These are phyloP conservation scores for Battus philenor DNA, from an alignment of 1,140 invertebrate genomes.

Conservation along the genomic window DNA sequence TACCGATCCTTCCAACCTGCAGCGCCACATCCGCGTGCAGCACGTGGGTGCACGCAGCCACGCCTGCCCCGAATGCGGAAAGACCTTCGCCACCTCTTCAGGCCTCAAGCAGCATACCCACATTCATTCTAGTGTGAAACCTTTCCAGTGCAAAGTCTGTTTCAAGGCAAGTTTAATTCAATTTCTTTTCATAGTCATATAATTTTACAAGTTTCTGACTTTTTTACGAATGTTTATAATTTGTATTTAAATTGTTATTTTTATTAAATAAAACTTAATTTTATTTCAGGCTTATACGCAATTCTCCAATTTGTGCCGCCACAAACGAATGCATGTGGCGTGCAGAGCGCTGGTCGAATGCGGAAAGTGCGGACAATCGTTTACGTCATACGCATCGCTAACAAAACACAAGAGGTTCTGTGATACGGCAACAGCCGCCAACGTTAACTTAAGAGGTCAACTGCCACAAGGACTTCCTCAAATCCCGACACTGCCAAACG, in stretches of 20 bases:
- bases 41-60: conserved; percentile 95
- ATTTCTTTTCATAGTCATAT: too few relatives aligned
- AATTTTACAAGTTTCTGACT: too few relatives aligned
- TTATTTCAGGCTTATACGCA: conserved; percentile 96
- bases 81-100: conserved; percentile 97
- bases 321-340: conserved; percentile 98
- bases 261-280: too few relatives aligned
- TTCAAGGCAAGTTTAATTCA: conserved; percentile 81
- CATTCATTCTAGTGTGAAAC: conserved; percentile 99
- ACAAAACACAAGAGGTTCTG: conserved; percentile 91
- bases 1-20: conserved; percentile 96
- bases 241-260: too few relatives aligned
- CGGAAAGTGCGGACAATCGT: conserved; percentile 93
- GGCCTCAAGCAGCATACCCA: conserved; percentile 99
- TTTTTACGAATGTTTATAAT: too few relatives aligned
- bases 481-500: conserved; percentile 68
- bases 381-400: conserved; percentile 90
- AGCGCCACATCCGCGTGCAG: conserved; percentile 95
- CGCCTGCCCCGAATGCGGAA: conserved; percentile 98
- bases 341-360: conserved; percentile 94
- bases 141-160: conserved; percentile 96
- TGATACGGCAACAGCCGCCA: conserved; percentile 77
- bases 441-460: conserved; percentile 65
- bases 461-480: conserved; percentile 70
- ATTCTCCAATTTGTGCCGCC: conserved; percentile 99